Evolutionary conservation across 2,113 vertebrate species (phyloP).

Genomic region (mouse (Mus musculus)): GRCm39 chr17:87240001-87240500

Average conservation of each 20-base stretch:
- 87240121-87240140: slow-evolving; percentile 75
- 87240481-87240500: slow-evolving; percentile 69
- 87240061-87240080: slow-evolving; percentile 44
- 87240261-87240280: slow-evolving; percentile 60
- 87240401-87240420: not conserved
- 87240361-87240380: not conserved
- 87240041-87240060: slow-evolving; percentile 31
- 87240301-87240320: not conserved
- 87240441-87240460: slow-evolving; percentile 17
- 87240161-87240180: slow-evolving; percentile 48
- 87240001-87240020: not conserved
- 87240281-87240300: slow-evolving; percentile 48
- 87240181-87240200: slow-evolving; percentile 68
- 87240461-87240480: not conserved
- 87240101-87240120: slow-evolving; percentile 58
- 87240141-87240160: slow-evolving; percentile 35
- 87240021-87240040: slow-evolving; percentile 15
- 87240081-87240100: slow-evolving; percentile 51
- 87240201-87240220: slow-evolving; percentile 73
- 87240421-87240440: slow-evolving; percentile 52
- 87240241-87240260: slow-evolving; percentile 74
- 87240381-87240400: not conserved
- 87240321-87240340: not conserved
- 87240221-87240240: slow-evolving; percentile 65
- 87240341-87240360: not conserved